These are phyloP conservation scores for Drosophila ironensis DNA, from an alignment of 1,140 invertebrate genomes.

Conservation along the genomic window DNA sequence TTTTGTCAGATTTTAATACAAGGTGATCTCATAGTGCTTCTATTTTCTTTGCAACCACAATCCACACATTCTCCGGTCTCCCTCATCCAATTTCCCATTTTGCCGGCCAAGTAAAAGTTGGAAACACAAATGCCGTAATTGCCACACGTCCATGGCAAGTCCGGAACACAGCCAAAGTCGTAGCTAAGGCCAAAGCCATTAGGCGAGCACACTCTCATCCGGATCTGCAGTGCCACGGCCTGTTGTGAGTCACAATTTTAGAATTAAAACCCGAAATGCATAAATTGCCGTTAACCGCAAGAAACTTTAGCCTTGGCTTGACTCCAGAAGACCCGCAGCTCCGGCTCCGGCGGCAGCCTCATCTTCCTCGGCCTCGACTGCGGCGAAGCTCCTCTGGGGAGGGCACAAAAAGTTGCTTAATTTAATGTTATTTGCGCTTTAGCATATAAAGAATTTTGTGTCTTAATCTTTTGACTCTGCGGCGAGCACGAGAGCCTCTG, in stretches of 20 bases:
- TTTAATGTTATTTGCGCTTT: slow-evolving; percentile 82
- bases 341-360: slow-evolving; percentile 3
- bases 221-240: slow-evolving; percentile 24
- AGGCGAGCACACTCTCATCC: slow-evolving; percentile 46
- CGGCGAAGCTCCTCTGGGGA: slow-evolving; percentile 30
- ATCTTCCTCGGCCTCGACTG: slow-evolving; percentile 1
- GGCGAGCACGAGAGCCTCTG: slow-evolving; percentile 53
- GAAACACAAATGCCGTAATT: slow-evolving; percentile 62
- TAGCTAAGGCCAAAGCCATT: slow-evolving; percentile 50
- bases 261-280: slow-evolving; percentile 74
- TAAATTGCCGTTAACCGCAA: slow-evolving; percentile 78
- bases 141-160: slow-evolving; percentile 54
- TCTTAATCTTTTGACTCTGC: slow-evolving; percentile 81
- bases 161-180: neutral
- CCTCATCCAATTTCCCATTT: slow-evolving; percentile 42
- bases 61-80: too few species aligned
- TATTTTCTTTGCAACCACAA: too few species aligned
- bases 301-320: slow-evolving; percentile 70
- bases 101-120: slow-evolving; percentile 56
- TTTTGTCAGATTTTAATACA: neutral
- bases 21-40: slow-evolving; percentile 1
- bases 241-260: slow-evolving; percentile 78
- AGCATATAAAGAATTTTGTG: slow-evolving; percentile 82
- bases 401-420: slow-evolving; percentile 79
- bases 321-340: slow-evolving; percentile 20